A percentile compares a stretch with the other conserved stretches of the same genome.
Conservation (phyloP, 2,797 vertebrate species). For the Brachyrhaphis roseni region DNA sequence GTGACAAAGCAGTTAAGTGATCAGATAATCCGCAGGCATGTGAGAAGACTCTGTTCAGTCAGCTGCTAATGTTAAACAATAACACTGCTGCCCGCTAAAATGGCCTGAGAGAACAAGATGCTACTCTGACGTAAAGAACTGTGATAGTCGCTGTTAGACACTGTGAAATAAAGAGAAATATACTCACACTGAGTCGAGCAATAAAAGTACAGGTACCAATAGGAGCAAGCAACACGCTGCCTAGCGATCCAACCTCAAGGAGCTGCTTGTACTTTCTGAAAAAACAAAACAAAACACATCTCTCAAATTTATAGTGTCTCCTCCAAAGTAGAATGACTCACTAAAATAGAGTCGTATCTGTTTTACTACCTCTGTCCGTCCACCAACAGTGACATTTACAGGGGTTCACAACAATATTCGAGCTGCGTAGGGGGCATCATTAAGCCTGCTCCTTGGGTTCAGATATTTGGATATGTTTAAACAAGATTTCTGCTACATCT, state of each 20-base stretch:
- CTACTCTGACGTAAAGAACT: not conserved
- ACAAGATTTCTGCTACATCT: constrained; percentile 48
- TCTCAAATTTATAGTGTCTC: constrained; percentile 77
- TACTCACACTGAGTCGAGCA: not conserved
- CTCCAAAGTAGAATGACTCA: constrained; percentile 56
- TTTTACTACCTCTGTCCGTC: constrained; percentile 31
- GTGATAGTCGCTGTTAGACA: not conserved
- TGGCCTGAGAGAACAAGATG: constrained; percentile 3
- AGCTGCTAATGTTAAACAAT: constrained; percentile 25
- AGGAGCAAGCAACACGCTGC: constrained; percentile 23
- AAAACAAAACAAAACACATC: constrained; percentile 52
- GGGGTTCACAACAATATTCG: constrained; percentile 52
- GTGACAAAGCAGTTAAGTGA: constrained; percentile 58
- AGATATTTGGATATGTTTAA: constrained; percentile 24
- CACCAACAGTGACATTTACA: constrained; percentile 58
- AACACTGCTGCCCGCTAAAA: constrained; percentile 1
- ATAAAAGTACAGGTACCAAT: constrained; percentile 27
- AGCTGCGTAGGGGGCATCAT: constrained; percentile 52
- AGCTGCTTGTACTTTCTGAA: constrained; percentile 44
- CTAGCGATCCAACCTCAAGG: constrained; percentile 49
- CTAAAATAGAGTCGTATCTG: constrained; percentile 72
- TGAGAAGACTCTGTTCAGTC: constrained; percentile 30
- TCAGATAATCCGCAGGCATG: constrained; percentile 66
- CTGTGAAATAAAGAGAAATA: not conserved
- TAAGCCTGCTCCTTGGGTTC: constrained; percentile 61